phyloP scores from a whole-genome alignment of 1,140 invertebrate genomes.

The Elymnias hypermnestra region DNA sequence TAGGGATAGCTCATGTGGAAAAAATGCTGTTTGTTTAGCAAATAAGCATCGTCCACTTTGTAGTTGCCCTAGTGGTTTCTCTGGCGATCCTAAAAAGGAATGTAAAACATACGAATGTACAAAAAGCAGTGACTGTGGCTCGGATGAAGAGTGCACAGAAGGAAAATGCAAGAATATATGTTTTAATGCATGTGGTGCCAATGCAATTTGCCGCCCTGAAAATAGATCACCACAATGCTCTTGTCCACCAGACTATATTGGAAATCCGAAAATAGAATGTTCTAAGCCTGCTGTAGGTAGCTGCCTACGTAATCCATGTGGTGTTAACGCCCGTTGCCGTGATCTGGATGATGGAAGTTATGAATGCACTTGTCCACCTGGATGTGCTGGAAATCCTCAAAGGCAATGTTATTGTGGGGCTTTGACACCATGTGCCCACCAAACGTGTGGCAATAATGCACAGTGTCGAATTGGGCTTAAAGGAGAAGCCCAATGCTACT shows the following conservation, averaged over 20 bases:
- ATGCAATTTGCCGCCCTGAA: slow-evolving; percentile 90
- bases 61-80: slow-evolving; percentile 88
- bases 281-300: slow-evolving; percentile 79
- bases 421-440: slow-evolving; percentile 81
- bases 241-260: slow-evolving; percentile 90
- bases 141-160: slow-evolving; percentile 84
- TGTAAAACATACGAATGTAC: slow-evolving; percentile 87
- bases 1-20: slow-evolving; percentile 80
- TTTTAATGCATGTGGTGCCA: slow-evolving; percentile 86
- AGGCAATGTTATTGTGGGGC: slow-evolving; percentile 85
- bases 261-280: slow-evolving; percentile 88
- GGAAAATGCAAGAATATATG: slow-evolving; percentile 91
- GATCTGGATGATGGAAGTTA: slow-evolving; percentile 83
- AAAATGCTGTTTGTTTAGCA: slow-evolving; percentile 85
- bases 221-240: slow-evolving; percentile 86
- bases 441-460: slow-evolving; percentile 88
- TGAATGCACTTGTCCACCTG: slow-evolving; percentile 86
- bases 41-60: slow-evolving; percentile 89
- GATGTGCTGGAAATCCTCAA: slow-evolving; percentile 89
- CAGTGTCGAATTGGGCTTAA: slow-evolving; percentile 83
- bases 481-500: slow-evolving; percentile 85
- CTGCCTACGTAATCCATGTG: slow-evolving; percentile 88
- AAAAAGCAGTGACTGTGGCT: slow-evolving; percentile 85
- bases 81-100: slow-evolving; percentile 85
- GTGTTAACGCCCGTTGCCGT: slow-evolving; percentile 87